A percentile compares a stretch with the other conserved stretches of the same genome.
Conservation (phyloP, 2,888 invertebrate species). For the Leptinotarsa tumamoca region DNA sequence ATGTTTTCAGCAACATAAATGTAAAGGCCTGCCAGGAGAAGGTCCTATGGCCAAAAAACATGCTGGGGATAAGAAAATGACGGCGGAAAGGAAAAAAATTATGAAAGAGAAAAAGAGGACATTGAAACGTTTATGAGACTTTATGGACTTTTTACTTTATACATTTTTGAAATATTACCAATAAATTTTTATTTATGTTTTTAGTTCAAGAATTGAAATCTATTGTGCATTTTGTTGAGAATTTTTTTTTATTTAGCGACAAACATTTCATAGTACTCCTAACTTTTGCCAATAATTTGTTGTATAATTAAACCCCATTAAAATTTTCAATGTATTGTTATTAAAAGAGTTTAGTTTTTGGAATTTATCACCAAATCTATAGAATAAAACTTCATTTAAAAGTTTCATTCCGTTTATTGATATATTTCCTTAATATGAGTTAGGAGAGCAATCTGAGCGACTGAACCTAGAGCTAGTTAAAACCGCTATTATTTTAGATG, state of each 20-base stretch:
- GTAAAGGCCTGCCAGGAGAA: slow-evolving; percentile 68
- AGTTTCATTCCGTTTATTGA: no score
- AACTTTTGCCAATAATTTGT: neutral
- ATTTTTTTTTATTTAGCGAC: slow-evolving; percentile 22
- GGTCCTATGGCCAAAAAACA: slow-evolving; percentile 88
- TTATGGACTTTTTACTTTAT: slow-evolving; percentile 36
- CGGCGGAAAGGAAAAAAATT: slow-evolving; percentile 79
- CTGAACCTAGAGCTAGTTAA: no score
- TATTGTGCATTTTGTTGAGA: slow-evolving; percentile 32
- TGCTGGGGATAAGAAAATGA: slow-evolving; percentile 78
- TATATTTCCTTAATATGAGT: no score
- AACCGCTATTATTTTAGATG: no score
- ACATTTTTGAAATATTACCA: slow-evolving; percentile 37
- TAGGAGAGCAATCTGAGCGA: no score
- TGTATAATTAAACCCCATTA: no score
- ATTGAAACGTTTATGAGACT: slow-evolving; percentile 83
- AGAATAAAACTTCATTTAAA: no score
- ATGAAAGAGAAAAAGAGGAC: slow-evolving; percentile 88
- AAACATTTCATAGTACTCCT: neutral
- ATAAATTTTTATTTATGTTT: slow-evolving; percentile 41
- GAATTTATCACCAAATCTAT: no score
- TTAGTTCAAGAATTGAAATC: slow-evolving; percentile 34
- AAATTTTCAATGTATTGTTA: no score
- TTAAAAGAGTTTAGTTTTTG: no score
- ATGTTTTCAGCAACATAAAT: slow-evolving; percentile 68